Base-by-base conservation (phyloP, 2,797 vertebrate genomes). In the Rallus crepitans region DNA sequence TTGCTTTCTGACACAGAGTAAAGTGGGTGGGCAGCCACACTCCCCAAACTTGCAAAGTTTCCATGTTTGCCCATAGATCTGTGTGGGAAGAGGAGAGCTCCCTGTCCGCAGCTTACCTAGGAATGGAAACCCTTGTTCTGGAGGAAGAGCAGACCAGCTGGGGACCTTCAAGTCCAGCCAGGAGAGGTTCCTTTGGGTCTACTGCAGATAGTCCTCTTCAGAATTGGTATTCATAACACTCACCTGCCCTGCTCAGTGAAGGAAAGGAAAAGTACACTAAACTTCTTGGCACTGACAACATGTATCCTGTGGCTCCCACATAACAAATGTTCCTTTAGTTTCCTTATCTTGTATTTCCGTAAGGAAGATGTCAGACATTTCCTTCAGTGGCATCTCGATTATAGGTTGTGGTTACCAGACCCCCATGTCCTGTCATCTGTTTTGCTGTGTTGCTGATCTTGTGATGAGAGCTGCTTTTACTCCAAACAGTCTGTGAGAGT, bases 31-130 rank as follows among this genome's bases (percentile, higher is more conserved):
- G 21, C 27, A 83, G 15, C 42, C 8, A 2, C 12, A 11, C 9
- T 57, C 11, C 56, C 9, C 48, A 66, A 37, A 50, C 33, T 16
- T 39, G 4, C 5, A 2, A 5, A 77, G 12, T 52, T 85, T 9
- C 9, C 0, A 0, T 61, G 12, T 75, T 78, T 68, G 9, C 9
- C 64, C 19, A 21, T 15, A 52, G 30, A 53, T 40, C 0, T 1
- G 28, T 28, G 23, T 5, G 21, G 40, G 27, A 77, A 70, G 45
- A 57, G 27, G 27, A 30, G n/a, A 60, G 9, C 5, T 87, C 9
- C 19, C 35, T 56, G 39, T 17, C 7, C 64, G n/a, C 28, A 42
- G 30, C 11, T 59, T 71, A 3, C 10, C 28, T 56, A 33, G 35
- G 33, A 63, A 13, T 37, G 30, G 30, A 68, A 65, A 14, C 15